phyloP scores from a whole-genome alignment of 2,888 invertebrate species.

The Empis stercorea region DNA sequence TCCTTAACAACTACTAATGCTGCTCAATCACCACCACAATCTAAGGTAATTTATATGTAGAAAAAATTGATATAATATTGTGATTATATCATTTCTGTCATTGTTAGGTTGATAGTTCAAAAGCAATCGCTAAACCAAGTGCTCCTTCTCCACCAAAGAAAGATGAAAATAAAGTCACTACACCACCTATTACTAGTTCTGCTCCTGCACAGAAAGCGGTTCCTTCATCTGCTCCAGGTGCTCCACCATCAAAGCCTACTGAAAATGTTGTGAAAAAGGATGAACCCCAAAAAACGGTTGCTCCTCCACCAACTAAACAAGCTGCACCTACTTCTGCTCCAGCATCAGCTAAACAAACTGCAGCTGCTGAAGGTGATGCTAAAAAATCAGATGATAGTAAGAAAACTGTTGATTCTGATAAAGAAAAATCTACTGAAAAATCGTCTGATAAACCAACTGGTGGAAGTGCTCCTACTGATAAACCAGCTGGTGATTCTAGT shows the following conservation, averaged over 20 bases:
- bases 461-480: constrained; percentile 14
- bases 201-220: constrained; percentile 5
- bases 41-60: too few relatives aligned
- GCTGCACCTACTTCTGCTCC: constrained; percentile 30
- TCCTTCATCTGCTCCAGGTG: constrained; percentile 5
- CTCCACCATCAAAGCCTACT: constrained; percentile 7
- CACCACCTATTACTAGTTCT: constrained; percentile 4
- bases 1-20: too few relatives aligned
- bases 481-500: constrained; percentile 15
- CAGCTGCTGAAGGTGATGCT: constrained; percentile 33
- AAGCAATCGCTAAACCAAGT: neutral
- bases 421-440: constrained; percentile 14
- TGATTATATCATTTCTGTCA: too few relatives aligned
- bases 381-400: constrained; percentile 19
- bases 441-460: constrained; percentile 18
- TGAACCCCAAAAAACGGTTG: constrained; percentile 21
- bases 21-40: too few relatives aligned
- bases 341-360: constrained; percentile 24
- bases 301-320: constrained; percentile 12
- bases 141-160: constrained; percentile 9
- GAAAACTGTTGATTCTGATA: constrained; percentile 20
- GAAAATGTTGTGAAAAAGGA: constrained; percentile 23
- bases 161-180: neutral
- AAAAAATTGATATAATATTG: too few relatives aligned
- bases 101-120: neutral